These are phyloP conservation scores for Oryzias melastigma DNA, from an alignment of 2,113 vertebrate genomes.

Conservation along the genomic window DNA sequence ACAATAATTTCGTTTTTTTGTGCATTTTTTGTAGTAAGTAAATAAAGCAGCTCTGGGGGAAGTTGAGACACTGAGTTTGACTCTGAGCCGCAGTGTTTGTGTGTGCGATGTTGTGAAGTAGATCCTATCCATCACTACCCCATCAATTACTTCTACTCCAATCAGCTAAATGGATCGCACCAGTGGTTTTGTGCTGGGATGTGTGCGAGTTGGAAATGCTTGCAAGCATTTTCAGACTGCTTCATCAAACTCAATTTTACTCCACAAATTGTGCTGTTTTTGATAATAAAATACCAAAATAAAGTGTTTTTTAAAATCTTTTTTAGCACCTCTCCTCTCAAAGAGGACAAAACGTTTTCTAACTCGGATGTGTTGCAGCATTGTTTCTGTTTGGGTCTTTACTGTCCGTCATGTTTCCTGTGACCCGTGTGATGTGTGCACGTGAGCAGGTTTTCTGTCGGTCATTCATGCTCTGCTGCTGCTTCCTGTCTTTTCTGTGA, in stretches of 20 bases:
- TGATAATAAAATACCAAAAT: no score
- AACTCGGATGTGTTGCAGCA: no score
- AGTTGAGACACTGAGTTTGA: background rate
- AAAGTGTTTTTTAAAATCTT: no score
- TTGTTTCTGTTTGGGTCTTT: no score
- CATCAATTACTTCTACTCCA: constrained; percentile 62
- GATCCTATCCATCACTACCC: constrained; percentile 47
- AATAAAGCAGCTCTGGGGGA: no score
- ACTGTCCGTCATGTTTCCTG: no score
- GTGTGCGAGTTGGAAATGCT: constrained; percentile 7
- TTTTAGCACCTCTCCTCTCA: no score
- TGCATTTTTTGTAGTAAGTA: no score
- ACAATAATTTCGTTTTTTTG: no score
- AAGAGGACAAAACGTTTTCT: no score
- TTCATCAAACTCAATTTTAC: constrained; percentile 17
- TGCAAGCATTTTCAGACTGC: constrained; percentile 1
- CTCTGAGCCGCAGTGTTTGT: background rate
- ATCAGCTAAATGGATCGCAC: constrained; percentile 60
- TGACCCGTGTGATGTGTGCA: no score
- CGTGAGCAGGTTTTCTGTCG: background rate
- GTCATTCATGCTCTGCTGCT: constrained; percentile 44
- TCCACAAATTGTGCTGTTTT: constrained; percentile 12
- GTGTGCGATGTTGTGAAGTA: constrained; percentile 20
- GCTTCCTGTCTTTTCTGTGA: constrained; percentile 46
- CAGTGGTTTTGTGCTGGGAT: constrained; percentile 17